These are phyloP conservation scores for Melanotus villosus DNA, from an alignment of 2,888 invertebrate genomes.

Conservation along the genomic window DNA sequence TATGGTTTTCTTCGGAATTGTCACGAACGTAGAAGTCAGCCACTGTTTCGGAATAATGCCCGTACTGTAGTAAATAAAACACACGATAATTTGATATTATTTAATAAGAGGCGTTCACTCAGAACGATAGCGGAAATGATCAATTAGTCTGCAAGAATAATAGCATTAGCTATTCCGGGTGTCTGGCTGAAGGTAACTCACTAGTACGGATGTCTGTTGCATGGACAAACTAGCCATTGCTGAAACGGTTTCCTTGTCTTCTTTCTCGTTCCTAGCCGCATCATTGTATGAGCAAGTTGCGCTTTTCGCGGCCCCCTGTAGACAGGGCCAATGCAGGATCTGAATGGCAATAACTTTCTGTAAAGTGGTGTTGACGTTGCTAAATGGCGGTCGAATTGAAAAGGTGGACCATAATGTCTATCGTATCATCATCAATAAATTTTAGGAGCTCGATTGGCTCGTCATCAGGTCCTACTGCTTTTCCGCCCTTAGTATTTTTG, in stretches of 20 bases:
- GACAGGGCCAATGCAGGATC: slow-evolving; percentile 87
- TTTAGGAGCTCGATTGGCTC: too few species aligned
- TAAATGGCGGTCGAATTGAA: slow-evolving; percentile 83
- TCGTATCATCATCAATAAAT: too few species aligned
- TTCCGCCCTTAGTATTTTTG: too few species aligned
- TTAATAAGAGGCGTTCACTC: slow-evolving; percentile 65
- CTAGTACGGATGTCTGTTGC: slow-evolving; percentile 72
- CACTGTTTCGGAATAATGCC: too few species aligned
- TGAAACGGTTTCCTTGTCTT: slow-evolving; percentile 92
- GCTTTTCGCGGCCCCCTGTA: slow-evolving; percentile 84
- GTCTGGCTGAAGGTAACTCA: slow-evolving; percentile 54
- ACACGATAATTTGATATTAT: slow-evolving; percentile 69
- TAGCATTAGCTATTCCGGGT: slow-evolving; percentile 45
- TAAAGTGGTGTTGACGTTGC: slow-evolving; percentile 87
- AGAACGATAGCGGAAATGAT: slow-evolving; percentile 68
- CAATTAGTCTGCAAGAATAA: slow-evolving; percentile 55
- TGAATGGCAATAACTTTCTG: slow-evolving; percentile 84
- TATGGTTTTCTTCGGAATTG: too few species aligned
- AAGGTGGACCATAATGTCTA: slow-evolving; percentile 83
- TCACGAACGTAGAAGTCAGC: too few species aligned
- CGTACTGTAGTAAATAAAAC: too few species aligned
- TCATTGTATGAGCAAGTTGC: slow-evolving; percentile 86
- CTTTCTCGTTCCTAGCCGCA: slow-evolving; percentile 86
- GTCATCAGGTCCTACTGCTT: too few species aligned
- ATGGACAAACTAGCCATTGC: slow-evolving; percentile 96